Evolutionary conservation across 1,140 invertebrate genomes (phyloP).

Genomic region (Lasioglossum albipes): DNA sequence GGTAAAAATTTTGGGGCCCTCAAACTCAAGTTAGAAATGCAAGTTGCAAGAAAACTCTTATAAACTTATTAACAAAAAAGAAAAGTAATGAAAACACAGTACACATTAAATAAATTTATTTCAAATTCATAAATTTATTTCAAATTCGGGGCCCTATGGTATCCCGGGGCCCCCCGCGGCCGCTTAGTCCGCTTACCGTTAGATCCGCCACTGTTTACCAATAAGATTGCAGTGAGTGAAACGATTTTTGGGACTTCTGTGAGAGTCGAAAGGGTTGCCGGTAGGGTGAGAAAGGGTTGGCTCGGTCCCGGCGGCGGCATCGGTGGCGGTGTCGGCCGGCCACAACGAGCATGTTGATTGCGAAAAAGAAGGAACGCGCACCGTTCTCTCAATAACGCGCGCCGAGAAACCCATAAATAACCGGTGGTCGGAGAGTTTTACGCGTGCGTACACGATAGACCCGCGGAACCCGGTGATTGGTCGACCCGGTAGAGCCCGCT

Average conservation of each 20-base stretch:
- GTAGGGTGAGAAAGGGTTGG: background rate
- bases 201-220: too few relatives aligned
- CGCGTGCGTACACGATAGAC: conserved; percentile 55
- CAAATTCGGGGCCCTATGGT: too few relatives aligned
- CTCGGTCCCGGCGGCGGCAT: conserved; percentile 9
- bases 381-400: conserved; percentile 67
- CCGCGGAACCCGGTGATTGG: conserved; percentile 73
- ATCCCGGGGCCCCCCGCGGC: too few relatives aligned
- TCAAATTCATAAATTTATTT: too few relatives aligned
- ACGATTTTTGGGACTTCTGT: background rate
- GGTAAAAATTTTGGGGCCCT: too few relatives aligned
- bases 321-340: conserved; percentile 17
- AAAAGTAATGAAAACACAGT: too few relatives aligned
- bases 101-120: too few relatives aligned
- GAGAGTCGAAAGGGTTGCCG: background rate
- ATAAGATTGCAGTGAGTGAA: too few relatives aligned
- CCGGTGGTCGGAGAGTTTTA: conserved; percentile 69
- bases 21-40: too few relatives aligned
- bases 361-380: conserved; percentile 50
- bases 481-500: conserved; percentile 66
- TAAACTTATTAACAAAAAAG: too few relatives aligned
- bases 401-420: conserved; percentile 74
- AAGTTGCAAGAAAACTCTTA: too few relatives aligned
- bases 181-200: too few relatives aligned
- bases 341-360: conserved; percentile 58